These are phyloP conservation scores for Zaprionus ornatus DNA, from an alignment of 1,140 invertebrate species.

Conservation along the genomic window DNA sequence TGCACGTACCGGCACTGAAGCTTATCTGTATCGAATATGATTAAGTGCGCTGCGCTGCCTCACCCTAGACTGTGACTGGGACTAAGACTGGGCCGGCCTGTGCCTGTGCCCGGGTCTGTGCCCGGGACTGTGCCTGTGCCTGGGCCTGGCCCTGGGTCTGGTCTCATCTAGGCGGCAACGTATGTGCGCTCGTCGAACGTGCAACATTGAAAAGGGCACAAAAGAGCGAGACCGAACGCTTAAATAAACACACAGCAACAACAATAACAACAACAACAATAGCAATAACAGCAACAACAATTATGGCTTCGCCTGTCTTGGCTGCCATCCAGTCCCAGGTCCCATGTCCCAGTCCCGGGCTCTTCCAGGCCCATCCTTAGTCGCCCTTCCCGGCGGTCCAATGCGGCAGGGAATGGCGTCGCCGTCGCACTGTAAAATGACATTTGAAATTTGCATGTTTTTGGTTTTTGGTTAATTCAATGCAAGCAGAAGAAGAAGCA, in stretches of 20 bases:
- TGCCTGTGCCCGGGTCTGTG: not conserved
- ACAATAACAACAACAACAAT: constrained; percentile 34
- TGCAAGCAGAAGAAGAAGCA: constrained; percentile 12
- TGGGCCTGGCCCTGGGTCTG: constrained; percentile 14
- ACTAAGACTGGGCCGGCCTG: not conserved
- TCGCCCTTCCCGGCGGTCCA: constrained; percentile 44
- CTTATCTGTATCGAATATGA: constrained; percentile 83
- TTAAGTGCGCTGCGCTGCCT: constrained; percentile 77
- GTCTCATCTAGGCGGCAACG: constrained; percentile 34
- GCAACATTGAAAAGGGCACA: constrained; percentile 76
- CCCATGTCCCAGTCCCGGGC: not conserved
- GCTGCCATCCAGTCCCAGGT: constrained; percentile 38
- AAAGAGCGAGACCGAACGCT: constrained; percentile 59
- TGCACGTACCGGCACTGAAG: constrained; percentile 78
- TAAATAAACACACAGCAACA: constrained; percentile 67
- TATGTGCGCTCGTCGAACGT: constrained; percentile 48
- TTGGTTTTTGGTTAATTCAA: constrained; percentile 56
- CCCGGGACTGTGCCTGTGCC: constrained; percentile 1
- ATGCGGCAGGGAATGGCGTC: constrained; percentile 21
- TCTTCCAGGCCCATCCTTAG: constrained; percentile 20
- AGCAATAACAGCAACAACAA: constrained; percentile 46
- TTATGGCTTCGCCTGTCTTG: constrained; percentile 22
- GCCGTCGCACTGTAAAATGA: constrained; percentile 26
- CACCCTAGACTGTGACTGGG: constrained; percentile 29
- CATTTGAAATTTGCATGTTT: constrained; percentile 74